These are phyloP conservation scores for Triplophysa rosa DNA, from an alignment of 2,113 vertebrate species.

Conservation along the genomic window DNA sequence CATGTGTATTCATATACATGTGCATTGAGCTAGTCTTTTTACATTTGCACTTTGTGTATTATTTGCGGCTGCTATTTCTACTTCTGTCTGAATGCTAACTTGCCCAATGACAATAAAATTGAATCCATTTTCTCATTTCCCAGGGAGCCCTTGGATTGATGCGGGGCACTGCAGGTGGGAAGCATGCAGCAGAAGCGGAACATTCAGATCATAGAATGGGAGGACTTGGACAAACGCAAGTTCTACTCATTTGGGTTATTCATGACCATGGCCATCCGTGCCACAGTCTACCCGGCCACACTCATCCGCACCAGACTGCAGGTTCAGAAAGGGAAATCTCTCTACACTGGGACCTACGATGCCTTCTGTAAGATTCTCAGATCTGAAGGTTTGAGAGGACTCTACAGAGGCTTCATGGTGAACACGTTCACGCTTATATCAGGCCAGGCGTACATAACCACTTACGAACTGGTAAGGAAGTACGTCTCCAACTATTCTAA, in stretches of 20 bases:
- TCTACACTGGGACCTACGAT: constrained; percentile 89
- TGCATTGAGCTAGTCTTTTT: too few species aligned
- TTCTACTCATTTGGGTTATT: constrained; percentile 93
- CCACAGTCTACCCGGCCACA: constrained; percentile 91
- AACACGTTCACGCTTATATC: constrained; percentile 94
- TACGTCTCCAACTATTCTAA: constrained; percentile 84
- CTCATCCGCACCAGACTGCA: constrained; percentile 92
- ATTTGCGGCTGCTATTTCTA: too few species aligned
- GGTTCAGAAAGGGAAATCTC: constrained; percentile 90
- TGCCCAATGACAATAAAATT: too few species aligned
- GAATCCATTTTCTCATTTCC: background rate
- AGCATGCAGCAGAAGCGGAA: constrained; percentile 82
- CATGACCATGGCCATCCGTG: constrained; percentile 94
- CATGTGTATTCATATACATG: too few species aligned
- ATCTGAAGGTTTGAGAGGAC: constrained; percentile 81
- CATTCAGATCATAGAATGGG: constrained; percentile 97
- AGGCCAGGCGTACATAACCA: constrained; percentile 94
- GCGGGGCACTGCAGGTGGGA: constrained; percentile 32
- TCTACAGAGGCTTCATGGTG: constrained; percentile 94
- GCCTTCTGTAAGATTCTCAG: constrained; percentile 91
- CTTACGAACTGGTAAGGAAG: constrained; percentile 90
- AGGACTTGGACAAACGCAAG: constrained; percentile 95
- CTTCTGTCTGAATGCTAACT: too few species aligned
- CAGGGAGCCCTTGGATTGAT: constrained; percentile 24
- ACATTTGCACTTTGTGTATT: too few species aligned